Evolutionary conservation across 2,113 vertebrate genomes (phyloP).

Genomic region (Toxotes jaculatrix): DNA sequence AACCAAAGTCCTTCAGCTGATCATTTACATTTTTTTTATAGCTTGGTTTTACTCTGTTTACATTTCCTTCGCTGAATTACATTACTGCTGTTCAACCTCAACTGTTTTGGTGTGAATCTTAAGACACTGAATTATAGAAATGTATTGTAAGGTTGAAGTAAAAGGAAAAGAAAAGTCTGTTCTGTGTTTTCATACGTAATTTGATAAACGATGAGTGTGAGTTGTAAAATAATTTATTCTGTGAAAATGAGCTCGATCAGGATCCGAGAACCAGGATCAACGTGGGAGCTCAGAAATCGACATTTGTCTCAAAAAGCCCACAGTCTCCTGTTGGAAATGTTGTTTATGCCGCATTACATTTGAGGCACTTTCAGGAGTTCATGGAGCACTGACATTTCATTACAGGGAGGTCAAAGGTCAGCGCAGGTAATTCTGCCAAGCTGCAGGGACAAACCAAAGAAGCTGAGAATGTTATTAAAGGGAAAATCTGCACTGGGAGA

Average conservation of each 20-base stretch:
- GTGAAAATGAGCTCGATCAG: too few species aligned
- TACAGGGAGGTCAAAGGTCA: conserved; percentile 2
- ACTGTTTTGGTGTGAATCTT: conserved; percentile 37
- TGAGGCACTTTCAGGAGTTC: not conserved
- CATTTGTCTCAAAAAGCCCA: too few species aligned
- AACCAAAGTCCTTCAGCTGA: conserved; percentile 18
- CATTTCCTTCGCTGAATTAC: conserved; percentile 9
- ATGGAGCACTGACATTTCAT: not conserved
- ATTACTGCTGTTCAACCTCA: conserved; percentile 25
- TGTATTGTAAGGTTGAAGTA: conserved; percentile 53
- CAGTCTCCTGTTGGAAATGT: too few species aligned
- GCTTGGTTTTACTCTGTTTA: conserved; percentile 50
- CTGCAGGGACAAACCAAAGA: not conserved
- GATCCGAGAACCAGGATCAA: too few species aligned
- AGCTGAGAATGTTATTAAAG: conserved; percentile 1
- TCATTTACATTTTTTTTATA: conserved; percentile 36
- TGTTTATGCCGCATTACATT: not conserved
- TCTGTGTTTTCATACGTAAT: conserved; percentile 10
- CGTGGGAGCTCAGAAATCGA: too few species aligned
- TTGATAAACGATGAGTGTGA: not conserved
- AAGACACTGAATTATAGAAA: conserved; percentile 21
- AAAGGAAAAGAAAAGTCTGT: conserved; percentile 7
- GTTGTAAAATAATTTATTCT: conserved; percentile 6
- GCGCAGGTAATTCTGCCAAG: not conserved
- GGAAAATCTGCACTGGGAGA: not conserved